A percentile compares a stretch with the other conserved stretches of the same genome.
Evolutionary conservation across 2,888 invertebrate genomes (phyloP).

Genomic region (Linnaemya vulpina): DNA sequence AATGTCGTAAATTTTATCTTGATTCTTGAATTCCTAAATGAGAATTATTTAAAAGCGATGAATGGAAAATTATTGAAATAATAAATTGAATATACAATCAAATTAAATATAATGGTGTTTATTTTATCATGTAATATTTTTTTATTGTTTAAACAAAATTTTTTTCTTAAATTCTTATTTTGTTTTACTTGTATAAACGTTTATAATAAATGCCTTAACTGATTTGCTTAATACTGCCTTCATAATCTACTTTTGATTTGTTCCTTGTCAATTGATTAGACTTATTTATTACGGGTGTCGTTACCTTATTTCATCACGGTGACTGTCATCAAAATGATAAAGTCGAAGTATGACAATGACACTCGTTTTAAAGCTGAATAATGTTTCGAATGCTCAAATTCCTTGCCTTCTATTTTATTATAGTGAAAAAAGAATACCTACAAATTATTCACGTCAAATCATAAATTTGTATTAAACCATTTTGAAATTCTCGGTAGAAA

Average conservation of each 20-base stretch:
- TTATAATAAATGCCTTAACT: constrained; percentile 66
- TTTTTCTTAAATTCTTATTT: constrained; percentile 23
- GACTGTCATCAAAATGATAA: background rate
- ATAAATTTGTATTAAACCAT: background rate
- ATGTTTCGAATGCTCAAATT: background rate
- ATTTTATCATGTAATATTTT: background rate
- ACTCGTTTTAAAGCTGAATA: background rate
- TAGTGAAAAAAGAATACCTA: background rate
- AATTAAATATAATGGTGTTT: constrained; percentile 49
- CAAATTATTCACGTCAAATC: background rate
- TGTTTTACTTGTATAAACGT: constrained; percentile 43
- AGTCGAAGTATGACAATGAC: background rate
- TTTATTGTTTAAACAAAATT: constrained; percentile 11
- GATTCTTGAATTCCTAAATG: background rate
- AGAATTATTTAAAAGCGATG: background rate
- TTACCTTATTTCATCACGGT: background rate
- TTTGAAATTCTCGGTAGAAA: background rate
- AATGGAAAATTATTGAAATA: constrained; percentile 6
- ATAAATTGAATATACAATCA: constrained; percentile 13
- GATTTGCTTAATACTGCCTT: constrained; percentile 72
- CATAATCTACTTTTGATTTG: constrained; percentile 6
- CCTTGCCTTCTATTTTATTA: background rate
- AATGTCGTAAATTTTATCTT: constrained; percentile 3
- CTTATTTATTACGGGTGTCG: background rate
- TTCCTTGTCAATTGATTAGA: background rate